Base-by-base conservation (phyloP, 1,140 invertebrate species). In the Antheraea mylitta region DNA sequence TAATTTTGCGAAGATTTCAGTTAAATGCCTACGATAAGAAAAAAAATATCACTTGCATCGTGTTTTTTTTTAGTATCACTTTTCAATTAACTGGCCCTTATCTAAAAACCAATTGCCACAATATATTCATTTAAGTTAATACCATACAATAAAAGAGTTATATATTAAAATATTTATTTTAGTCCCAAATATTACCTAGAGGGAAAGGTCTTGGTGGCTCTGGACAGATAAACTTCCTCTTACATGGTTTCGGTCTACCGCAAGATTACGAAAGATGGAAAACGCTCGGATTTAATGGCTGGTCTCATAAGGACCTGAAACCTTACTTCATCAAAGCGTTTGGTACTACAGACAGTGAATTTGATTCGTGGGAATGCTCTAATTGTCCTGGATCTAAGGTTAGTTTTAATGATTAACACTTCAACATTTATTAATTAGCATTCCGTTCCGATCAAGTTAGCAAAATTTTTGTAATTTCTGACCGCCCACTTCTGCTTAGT, bases 201-300 rank as follows among this genome's bases (percentile, higher is more conserved):
- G 95, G 95, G 10, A 95, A 94, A 84, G 95, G 95, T 6, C 79
- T 96, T 9, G 95, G 95, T 9, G 95, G 95, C 0, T 95, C 94
- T n/a, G 94, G 95, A 0, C 94, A 95, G 76, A 92, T 96, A 1
- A 96, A 96, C 84, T 95, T 94, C 77, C 88, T 96, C 62, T 89
- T 96, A 1, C 95, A 96, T 72, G 95, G 94, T 7, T 93, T 94
- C 69, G 95, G 95, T 0, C 83, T 91, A 22, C 92, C 92, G 0
- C 83, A 93, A 11, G 95, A 96, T 75, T 96, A 94, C 74, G 90
- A 94, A 16, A 71, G 77, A 18, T 96, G 95, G 95, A 59, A 77
- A 5, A 66, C 75, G 18, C 68, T 85, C 13, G 93, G 92, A 48
- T 92, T 93, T 2, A 86, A 76, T 3, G 91, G 93, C 18, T 96